phyloP scores from a whole-genome alignment of 2,113 vertebrate species.

The Chamaetylas fuelleborni region DNA sequence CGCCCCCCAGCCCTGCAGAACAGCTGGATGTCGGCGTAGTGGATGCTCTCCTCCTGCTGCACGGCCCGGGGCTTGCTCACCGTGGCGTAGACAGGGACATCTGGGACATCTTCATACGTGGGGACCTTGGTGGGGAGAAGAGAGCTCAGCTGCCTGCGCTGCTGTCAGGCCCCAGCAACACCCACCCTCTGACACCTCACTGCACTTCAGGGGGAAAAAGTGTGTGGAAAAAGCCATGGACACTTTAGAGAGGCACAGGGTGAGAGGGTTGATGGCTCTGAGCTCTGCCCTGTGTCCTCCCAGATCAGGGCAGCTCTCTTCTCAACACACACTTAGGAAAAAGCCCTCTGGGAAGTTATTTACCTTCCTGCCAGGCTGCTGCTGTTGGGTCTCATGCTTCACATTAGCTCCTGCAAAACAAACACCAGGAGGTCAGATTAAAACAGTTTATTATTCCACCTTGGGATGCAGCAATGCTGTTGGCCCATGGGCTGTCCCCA shows the following conservation, averaged over 20 bases:
- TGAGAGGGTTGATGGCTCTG: background rate
- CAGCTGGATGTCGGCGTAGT: slow-evolving; percentile 85
- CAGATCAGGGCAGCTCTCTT: background rate
- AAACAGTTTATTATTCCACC: background rate
- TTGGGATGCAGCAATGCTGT: background rate
- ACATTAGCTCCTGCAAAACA: slow-evolving; percentile 29
- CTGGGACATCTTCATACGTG: slow-evolving; percentile 45
- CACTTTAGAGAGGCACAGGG: background rate
- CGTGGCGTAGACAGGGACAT: slow-evolving; percentile 62
- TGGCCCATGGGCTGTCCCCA: background rate
- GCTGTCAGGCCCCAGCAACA: background rate
- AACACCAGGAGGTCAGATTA: background rate
- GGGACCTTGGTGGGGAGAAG: slow-evolving; percentile 16
- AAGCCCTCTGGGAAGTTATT: background rate
- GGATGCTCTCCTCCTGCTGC: slow-evolving; percentile 68
- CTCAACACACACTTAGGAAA: background rate
- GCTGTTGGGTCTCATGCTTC: background rate
- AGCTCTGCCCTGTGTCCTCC: background rate
- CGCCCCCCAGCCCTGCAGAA: slow-evolving; percentile 18
- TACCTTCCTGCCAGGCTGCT: slow-evolving; percentile 60
- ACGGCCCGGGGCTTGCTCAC: slow-evolving; percentile 27
- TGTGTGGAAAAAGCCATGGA: fast-evolving
- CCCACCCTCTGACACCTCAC: background rate
- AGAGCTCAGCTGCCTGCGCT: background rate
- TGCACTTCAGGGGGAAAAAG: background rate